These are phyloP conservation scores for Acipenser ruthenus DNA, from an alignment of 2,797 vertebrate genomes.

Conservation along the genomic window DNA sequence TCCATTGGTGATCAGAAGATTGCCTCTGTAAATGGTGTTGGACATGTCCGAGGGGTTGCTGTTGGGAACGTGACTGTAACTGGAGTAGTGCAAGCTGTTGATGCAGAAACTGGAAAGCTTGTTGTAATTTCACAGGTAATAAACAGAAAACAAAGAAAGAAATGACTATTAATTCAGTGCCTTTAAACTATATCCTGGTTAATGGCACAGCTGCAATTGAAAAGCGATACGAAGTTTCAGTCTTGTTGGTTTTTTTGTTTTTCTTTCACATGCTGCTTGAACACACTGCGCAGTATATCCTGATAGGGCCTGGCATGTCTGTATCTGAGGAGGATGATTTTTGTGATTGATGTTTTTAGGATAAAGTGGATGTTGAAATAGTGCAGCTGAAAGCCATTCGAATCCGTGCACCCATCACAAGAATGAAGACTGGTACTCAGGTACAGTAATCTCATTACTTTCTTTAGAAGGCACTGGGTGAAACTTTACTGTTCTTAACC, in stretches of 20 bases:
- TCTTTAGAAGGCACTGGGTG: too few relatives aligned
- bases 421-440: constrained; percentile 81
- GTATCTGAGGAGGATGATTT: too few relatives aligned
- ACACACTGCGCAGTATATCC: too few relatives aligned
- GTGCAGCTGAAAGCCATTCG: constrained; percentile 74
- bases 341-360: constrained; percentile 51
- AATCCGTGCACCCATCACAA: constrained; percentile 81
- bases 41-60: constrained; percentile 65
- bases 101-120: constrained; percentile 81
- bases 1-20: constrained; percentile 62
- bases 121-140: constrained; percentile 78
- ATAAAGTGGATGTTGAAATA: constrained; percentile 86
- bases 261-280: neutral
- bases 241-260: neutral
- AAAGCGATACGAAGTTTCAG: too few relatives aligned
- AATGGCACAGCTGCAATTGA: too few relatives aligned
- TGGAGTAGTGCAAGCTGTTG: constrained; percentile 80
- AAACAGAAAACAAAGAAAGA: too few relatives aligned
- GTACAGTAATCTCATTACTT: constrained; percentile 37
- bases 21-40: constrained; percentile 61
- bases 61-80: constrained; percentile 75
- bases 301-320: too few relatives aligned
- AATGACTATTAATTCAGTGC: too few relatives aligned
- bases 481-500: too few relatives aligned
- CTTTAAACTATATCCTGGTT: too few relatives aligned